phyloP scores from a whole-genome alignment of 2,113 vertebrate species.

The Chloroceryle aenea region DNA sequence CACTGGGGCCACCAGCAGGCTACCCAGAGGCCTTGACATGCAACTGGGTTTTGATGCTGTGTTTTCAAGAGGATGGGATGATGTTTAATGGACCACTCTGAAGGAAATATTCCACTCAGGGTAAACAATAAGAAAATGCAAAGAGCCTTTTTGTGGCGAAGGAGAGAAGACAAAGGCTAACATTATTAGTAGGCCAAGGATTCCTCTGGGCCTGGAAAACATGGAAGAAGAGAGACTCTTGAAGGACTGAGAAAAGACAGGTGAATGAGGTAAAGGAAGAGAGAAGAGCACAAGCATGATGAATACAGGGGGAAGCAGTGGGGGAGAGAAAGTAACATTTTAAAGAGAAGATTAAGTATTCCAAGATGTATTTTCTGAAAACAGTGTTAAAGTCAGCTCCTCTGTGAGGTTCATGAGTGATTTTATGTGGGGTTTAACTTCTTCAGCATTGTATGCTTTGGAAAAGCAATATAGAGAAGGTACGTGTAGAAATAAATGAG shows the following conservation, averaged over 20 bases:
- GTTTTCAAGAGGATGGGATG: neutral
- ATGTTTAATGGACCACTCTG: constrained; percentile 19
- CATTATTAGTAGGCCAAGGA: neutral
- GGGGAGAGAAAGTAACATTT: neutral
- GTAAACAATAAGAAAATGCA: neutral
- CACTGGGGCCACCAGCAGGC: constrained; percentile 7
- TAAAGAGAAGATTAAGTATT: neutral
- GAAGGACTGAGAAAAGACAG: neutral
- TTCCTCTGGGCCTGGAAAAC: neutral
- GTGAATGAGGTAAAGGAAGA: neutral
- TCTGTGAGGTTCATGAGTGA: neutral
- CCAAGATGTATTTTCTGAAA: neutral
- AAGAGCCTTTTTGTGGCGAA: neutral
- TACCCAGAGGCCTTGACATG: neutral
- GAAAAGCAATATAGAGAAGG: neutral
- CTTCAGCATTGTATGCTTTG: neutral
- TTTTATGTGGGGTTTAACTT: neutral
- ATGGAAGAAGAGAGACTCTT: neutral
- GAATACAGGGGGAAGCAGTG: neutral
- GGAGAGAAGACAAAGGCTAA: neutral
- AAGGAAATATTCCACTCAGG: neutral
- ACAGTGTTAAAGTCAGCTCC: neutral
- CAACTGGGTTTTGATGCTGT: neutral
- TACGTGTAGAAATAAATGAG: neutral
- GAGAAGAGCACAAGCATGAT: neutral